These are phyloP conservation scores for Thera obeliscata DNA, from an alignment of 2,888 invertebrate species.

Conservation along the genomic window DNA sequence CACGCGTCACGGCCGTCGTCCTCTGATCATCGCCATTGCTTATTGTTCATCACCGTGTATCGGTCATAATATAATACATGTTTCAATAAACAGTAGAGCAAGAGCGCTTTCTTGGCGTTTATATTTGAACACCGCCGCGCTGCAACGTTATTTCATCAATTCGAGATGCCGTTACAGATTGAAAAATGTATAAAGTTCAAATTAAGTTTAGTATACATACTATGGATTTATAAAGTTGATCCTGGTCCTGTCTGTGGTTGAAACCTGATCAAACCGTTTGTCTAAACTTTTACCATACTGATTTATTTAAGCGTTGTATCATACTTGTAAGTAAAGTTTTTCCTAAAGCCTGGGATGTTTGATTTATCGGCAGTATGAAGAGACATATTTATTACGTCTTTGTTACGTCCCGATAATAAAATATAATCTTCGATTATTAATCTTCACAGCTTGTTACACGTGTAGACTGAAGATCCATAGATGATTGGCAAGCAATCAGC, in stretches of 20 bases:
- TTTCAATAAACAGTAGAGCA: slow-evolving; percentile 5
- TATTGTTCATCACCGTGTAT: slow-evolving; percentile 62
- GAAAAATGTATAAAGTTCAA: too few species aligned
- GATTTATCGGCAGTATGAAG: slow-evolving; percentile 2
- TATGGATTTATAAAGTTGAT: too few species aligned
- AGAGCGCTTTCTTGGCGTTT: neutral
- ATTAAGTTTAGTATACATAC: too few species aligned
- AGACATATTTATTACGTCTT: slow-evolving; percentile 18
- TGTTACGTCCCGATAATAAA: slow-evolving; percentile 19
- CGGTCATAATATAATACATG: slow-evolving; percentile 33
- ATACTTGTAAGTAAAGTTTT: slow-evolving; percentile 1
- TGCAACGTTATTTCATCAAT: neutral
- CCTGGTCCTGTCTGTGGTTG: too few species aligned
- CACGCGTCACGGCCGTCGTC: slow-evolving; percentile 73
- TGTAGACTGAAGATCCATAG: slow-evolving; percentile 53
- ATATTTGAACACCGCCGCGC: neutral
- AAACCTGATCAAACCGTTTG: neutral
- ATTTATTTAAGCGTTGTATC: neutral
- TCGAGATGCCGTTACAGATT: neutral
- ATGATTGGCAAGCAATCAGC: slow-evolving; percentile 72
- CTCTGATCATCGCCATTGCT: slow-evolving; percentile 54
- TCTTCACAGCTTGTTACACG: slow-evolving; percentile 49
- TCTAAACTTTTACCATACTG: neutral
- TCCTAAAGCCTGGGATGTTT: neutral
- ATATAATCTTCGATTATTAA: slow-evolving; percentile 28